Percentiles rank a stretch among this genome's conserved stretches.
phyloP scores from a whole-genome alignment of 2,797 vertebrate genomes.

The Kryptolebias ocellatus region DNA sequence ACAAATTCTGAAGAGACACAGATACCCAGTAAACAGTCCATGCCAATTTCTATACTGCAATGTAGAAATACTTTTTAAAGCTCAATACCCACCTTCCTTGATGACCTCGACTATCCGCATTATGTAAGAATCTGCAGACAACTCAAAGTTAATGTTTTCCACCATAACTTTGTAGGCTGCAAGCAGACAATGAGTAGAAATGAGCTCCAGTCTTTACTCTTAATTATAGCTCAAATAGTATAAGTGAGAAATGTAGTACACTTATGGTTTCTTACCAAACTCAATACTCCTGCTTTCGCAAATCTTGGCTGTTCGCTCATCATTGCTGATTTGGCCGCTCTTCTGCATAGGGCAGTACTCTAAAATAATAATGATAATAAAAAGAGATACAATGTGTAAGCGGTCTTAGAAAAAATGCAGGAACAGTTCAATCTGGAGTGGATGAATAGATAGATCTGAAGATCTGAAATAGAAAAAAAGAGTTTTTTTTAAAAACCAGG shows the following conservation, averaged over 20 bases:
- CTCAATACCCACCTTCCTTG: slow-evolving; percentile 70
- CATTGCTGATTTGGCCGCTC: slow-evolving; percentile 39
- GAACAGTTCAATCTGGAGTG: too few species aligned
- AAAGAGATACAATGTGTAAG: background rate
- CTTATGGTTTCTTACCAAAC: slow-evolving; percentile 58
- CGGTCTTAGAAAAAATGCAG: too few species aligned
- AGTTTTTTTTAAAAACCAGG: too few species aligned
- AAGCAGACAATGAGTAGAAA: slow-evolving; percentile 10
- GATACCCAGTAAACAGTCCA: too few species aligned
- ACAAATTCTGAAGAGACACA: too few species aligned
- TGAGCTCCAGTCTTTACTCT: background rate
- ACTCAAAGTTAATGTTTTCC: background rate
- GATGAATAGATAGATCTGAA: too few species aligned
- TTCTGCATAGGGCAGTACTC: slow-evolving; percentile 77
- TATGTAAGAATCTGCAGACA: slow-evolving; percentile 59
- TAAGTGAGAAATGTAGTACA: background rate
- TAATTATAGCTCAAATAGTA: too few species aligned
- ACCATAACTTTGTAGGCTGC: slow-evolving; percentile 70
- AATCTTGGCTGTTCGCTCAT: slow-evolving; percentile 40
- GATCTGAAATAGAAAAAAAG: too few species aligned
- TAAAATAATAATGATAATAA: slow-evolving; percentile 17
- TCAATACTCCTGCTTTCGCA: slow-evolving; percentile 72
- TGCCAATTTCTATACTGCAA: too few species aligned
- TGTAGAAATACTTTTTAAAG: background rate
- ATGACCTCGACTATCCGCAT: slow-evolving; percentile 49